Evolutionary conservation across 2,797 vertebrate genomes (phyloP), one percentile per base, ranked within the genome.

Genomic region (Centroberyx gerrardi): DNA sequence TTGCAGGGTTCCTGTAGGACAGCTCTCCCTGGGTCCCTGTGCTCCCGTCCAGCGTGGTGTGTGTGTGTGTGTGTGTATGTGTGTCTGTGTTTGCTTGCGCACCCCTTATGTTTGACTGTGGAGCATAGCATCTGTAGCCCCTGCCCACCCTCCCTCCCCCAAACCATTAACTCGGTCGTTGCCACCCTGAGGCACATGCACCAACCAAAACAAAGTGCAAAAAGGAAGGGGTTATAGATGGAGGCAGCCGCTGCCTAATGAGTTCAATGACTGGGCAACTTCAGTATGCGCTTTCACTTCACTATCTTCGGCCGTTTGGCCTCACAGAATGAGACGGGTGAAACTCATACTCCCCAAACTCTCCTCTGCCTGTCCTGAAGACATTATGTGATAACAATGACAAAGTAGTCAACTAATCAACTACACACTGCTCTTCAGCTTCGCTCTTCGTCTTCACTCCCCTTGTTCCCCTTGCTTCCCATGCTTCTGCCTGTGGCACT

Each of bases 91-190:
- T n/a, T 70, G 53, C 46, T 55, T 71, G 40, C 74, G 84, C 27
- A 71, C 18, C 59, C 68, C 65, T 61, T 66, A 66, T 61, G 64
- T 74, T 89, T 76, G 78, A 78, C 65, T 68, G 27, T 92, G 82
- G 80, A 90, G 90, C 89, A 91, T 83, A 82, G 80, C 84, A 86
- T 88, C 72, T 87, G 76, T 70, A 81, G 76, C 74, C 84, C 74
- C 78, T 10, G 64, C 59, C 62, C 65, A 31, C 65, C 73, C 80
- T 65, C 77, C 87, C 82, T 22, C 52, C 40, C 53, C 54, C 90
- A 84, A 87, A 93, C 91, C 87, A 88, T 92, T 84, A 74, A 90
- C 74, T 84, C 90, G 92, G 90, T 93, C 87, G 93, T 86, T 91
- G 82, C 59, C 69, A 77, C 74, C 84, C 88, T 65, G 77, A 92